Evolutionary conservation across 2,888 invertebrate species (phyloP), one percentile per base, ranked within the genome.

Genomic region (Branchipolynoe longqiensis): DNA sequence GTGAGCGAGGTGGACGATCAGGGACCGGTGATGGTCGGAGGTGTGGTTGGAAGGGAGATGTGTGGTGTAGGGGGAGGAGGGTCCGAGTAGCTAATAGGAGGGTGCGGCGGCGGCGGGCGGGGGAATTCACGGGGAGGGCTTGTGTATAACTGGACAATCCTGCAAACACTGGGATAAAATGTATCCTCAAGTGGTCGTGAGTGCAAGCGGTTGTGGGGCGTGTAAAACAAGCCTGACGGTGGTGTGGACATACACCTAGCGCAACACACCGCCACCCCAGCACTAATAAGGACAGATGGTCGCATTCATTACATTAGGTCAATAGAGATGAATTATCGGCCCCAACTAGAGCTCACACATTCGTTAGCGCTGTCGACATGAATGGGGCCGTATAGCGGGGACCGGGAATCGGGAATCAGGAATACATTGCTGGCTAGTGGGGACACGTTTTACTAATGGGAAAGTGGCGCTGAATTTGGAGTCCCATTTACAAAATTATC

Each of bases 331-430:
- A 78, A 78, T 48, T 78, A 78, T 78, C 28, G 78, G 25, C 2
- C 48, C 78, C 31, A 12, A 25, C n/a, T 1, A 31, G 14, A 78
- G 48, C 41, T 25, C 41, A 48, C 25, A 48, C 31, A 48, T 78
- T 78, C 78, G 78, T 78, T 78, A 78, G 25, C 25, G 48, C 78
- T 78, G 78, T 78, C 78, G 25, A 48, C 78, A 78, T 78, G 28
- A 78, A 78, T 78, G 22, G n/a, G 33, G 38, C 36, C 3, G 56
- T 22, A 56, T 22, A 56, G 56, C 18, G 25, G 56, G 3, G 18
- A 8, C n/a, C 25, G 56, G 56, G 18, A n/a, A 56, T 56, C n/a
- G 56, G 56, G n/a, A n/a, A n/a, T n/a, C n/a, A n/a, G n/a, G n/a
- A n/a, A n/a, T n/a, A n/a, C n/a, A n/a, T n/a, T n/a, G n/a, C n/a